These are phyloP conservation scores for Polyommatus icarus DNA, from an alignment of 2,888 invertebrate species.

Conservation along the genomic window DNA sequence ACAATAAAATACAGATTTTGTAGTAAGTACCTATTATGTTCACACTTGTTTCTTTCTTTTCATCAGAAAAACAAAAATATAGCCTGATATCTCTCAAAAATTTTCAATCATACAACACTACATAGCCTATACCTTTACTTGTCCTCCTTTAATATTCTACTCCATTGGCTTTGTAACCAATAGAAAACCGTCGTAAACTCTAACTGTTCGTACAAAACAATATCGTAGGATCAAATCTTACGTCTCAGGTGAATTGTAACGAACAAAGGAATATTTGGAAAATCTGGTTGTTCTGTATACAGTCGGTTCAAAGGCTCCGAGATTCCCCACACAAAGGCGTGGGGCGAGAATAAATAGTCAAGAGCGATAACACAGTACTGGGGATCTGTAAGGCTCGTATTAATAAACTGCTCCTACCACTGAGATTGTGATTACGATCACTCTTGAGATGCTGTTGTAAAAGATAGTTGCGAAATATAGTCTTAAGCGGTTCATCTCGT, in stretches of 20 bases:
- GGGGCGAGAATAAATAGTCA: slow-evolving; percentile 42
- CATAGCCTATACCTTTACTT: neutral
- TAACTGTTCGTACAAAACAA: neutral
- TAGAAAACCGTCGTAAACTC: neutral
- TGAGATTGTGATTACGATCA: neutral
- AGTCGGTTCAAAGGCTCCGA: slow-evolving; percentile 43
- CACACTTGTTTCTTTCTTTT: too few species aligned
- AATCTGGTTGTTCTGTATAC: slow-evolving; percentile 42
- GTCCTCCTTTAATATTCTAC: neutral
- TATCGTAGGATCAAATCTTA: slow-evolving; percentile 16
- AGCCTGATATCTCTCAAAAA: too few species aligned
- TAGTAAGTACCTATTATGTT: too few species aligned
- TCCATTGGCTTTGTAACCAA: neutral
- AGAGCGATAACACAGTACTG: slow-evolving; percentile 38
- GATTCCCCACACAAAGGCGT: slow-evolving; percentile 40
- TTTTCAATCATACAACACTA: neutral
- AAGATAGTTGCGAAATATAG: neutral
- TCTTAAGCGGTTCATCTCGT: neutral
- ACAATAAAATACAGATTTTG: too few species aligned
- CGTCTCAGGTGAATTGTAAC: slow-evolving; percentile 13
- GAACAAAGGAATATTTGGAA: slow-evolving; percentile 44
- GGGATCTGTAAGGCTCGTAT: slow-evolving; percentile 27
- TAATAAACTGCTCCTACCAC: neutral
- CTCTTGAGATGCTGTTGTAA: neutral
- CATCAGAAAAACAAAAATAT: too few species aligned